Percentiles rank a stretch among this genome's conserved stretches.
These are phyloP conservation scores for Hypothenemus hampei DNA, from an alignment of 1,140 invertebrate genomes.

Conservation along the genomic window DNA sequence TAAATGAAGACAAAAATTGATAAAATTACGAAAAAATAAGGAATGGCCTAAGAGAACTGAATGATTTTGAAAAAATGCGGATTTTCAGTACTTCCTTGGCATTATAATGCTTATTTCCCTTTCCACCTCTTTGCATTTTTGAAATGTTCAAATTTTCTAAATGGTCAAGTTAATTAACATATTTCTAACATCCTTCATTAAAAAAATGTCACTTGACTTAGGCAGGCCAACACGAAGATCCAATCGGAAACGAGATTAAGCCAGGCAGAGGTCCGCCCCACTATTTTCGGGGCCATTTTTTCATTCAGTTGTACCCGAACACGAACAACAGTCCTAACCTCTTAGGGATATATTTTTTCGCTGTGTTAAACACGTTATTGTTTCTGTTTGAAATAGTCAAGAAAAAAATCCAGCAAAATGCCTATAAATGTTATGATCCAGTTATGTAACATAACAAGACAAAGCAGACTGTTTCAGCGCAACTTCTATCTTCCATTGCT, in stretches of 20 bases:
- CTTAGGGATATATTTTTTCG: constrained; percentile 24
- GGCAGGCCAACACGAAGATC: constrained; percentile 10
- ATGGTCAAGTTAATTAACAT: background rate
- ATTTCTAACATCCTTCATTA: background rate
- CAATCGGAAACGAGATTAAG: constrained; percentile 19
- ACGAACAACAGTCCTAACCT: constrained; percentile 20
- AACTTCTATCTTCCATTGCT: constrained; percentile 78
- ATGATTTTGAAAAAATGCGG: too few species aligned
- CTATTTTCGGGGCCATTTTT: constrained; percentile 17
- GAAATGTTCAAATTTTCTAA: background rate
- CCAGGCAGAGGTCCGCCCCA: constrained; percentile 22
- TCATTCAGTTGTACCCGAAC: constrained; percentile 28
- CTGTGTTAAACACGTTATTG: constrained; percentile 1
- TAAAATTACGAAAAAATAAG: too few species aligned
- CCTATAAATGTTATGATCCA: constrained; percentile 52
- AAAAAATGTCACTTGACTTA: constrained; percentile 3
- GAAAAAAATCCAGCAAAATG: constrained; percentile 35
- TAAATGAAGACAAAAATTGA: too few species aligned
- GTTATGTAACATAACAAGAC: constrained; percentile 75
- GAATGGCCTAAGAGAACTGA: too few species aligned
- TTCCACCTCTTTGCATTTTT: background rate
- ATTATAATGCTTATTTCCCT: background rate
- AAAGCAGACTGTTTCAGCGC: constrained; percentile 71
- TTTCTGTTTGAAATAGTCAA: background rate
- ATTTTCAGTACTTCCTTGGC: background rate